These are phyloP conservation scores for Coleophora flavipennella DNA, from an alignment of 2,888 invertebrate species.

Conservation along the genomic window DNA sequence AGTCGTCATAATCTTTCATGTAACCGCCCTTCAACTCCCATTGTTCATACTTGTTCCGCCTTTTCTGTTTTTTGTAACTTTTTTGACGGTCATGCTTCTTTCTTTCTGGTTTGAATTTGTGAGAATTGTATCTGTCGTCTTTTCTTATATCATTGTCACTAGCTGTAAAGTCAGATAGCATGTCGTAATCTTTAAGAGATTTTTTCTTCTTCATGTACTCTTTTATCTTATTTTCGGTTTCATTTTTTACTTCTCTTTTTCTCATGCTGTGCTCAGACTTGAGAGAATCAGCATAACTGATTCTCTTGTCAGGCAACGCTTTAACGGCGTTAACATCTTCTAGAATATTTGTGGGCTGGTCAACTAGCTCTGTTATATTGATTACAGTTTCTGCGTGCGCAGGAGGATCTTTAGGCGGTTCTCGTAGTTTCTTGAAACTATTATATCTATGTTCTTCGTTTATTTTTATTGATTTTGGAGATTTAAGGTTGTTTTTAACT, in stretches of 20 bases:
- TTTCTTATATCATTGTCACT: conserved; percentile 53
- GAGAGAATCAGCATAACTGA: conserved; percentile 54
- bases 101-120: conserved; percentile 40
- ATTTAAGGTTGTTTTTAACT: conserved; percentile 23
- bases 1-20: conserved; percentile 52
- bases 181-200: conserved; percentile 21
- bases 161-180: conserved; percentile 21
- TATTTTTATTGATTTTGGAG: conserved; percentile 23
- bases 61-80: conserved; percentile 52
- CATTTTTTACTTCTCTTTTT: conserved; percentile 22
- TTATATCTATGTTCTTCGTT: conserved; percentile 23
- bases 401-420: conserved; percentile 6
- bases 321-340: conserved; percentile 11
- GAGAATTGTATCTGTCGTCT: conserved; percentile 49
- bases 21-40: conserved; percentile 63
- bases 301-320: conserved; percentile 23
- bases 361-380: conserved; percentile 11
- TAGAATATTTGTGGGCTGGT: conserved; percentile 7
- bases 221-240: conserved; percentile 61
- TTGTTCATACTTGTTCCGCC: conserved; percentile 56
- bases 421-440: conserved; percentile 18
- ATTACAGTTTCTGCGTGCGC: conserved; percentile 12
- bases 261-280: conserved; percentile 26
- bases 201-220: conserved; percentile 36
- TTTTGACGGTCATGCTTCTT: conserved; percentile 52